A percentile compares a stretch with the other conserved stretches of the same genome.
Conservation (phyloP, 2,797 vertebrate genomes). For the Oophaga sylvatica region DNA sequence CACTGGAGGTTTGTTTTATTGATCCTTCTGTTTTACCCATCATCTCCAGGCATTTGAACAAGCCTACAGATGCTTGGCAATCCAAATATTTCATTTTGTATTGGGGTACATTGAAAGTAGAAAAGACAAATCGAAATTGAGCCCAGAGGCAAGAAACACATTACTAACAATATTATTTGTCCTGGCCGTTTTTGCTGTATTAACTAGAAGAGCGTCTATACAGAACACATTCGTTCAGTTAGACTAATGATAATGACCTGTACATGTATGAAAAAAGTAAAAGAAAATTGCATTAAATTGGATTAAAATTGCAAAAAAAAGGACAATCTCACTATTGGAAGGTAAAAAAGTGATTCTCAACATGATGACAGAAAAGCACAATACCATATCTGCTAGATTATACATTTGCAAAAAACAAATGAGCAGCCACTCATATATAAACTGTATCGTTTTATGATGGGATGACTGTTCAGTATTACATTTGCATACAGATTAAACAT, state of each 20-base stretch:
- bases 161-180: slow-evolving; percentile 60
- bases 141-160: slow-evolving; percentile 53
- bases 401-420: too few species aligned
- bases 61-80: slow-evolving; percentile 80
- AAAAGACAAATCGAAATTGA: slow-evolving; percentile 75
- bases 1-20: slow-evolving; percentile 82
- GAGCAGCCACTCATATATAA: too few species aligned
- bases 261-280: background rate
- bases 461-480: too few species aligned
- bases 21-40: slow-evolving; percentile 83
- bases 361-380: too few species aligned
- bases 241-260: background rate
- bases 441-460: too few species aligned
- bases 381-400: too few species aligned
- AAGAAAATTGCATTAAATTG: too few species aligned
- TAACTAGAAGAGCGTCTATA: slow-evolving; percentile 6
- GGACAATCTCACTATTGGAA: too few species aligned
- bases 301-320: too few species aligned
- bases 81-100: slow-evolving; percentile 83
- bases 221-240: background rate
- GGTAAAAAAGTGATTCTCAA: too few species aligned
- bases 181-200: slow-evolving; percentile 33
- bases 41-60: slow-evolving; percentile 83
- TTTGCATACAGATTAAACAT: too few species aligned
- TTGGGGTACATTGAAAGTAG: slow-evolving; percentile 75